These are phyloP conservation scores for Phyllotreta striolata DNA, from an alignment of 2,888 invertebrate species.

Conservation along the genomic window DNA sequence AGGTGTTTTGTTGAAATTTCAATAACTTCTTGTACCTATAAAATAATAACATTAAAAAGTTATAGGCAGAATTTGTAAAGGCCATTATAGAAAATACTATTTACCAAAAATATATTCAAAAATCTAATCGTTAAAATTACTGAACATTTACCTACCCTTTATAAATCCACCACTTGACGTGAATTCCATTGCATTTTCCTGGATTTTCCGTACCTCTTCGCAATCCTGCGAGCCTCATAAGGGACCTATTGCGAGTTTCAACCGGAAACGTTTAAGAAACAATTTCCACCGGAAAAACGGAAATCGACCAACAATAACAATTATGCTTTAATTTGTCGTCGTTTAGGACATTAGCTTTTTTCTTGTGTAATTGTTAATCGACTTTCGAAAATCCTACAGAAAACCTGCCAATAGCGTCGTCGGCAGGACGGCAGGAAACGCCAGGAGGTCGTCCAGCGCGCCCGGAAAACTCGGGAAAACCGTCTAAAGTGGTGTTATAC, in stretches of 20 bases:
- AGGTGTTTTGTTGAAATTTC: too few relatives aligned
- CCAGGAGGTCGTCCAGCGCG: slow-evolving; percentile 12
- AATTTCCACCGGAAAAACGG: slow-evolving; percentile 26
- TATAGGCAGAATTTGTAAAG: too few relatives aligned
- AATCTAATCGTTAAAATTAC: too few relatives aligned
- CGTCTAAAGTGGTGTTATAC: background rate
- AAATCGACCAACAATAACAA: slow-evolving; percentile 18
- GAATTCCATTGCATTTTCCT: too few relatives aligned
- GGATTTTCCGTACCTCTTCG: slow-evolving; percentile 2
- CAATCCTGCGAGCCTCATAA: slow-evolving; percentile 10
- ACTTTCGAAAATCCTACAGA: slow-evolving; percentile 28
- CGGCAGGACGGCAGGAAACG: slow-evolving; percentile 12
- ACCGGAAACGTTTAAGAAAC: slow-evolving; percentile 30
- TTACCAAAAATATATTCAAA: too few relatives aligned
- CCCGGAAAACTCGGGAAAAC: background rate
- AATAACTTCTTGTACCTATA: too few relatives aligned
- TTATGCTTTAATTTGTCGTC: slow-evolving; percentile 28
- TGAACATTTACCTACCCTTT: too few relatives aligned
- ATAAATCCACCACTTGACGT: too few relatives aligned
- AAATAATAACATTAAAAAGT: too few relatives aligned
- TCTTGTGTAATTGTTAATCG: slow-evolving; percentile 22
- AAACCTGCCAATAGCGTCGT: slow-evolving; percentile 33
- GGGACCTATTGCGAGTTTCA: slow-evolving; percentile 29
- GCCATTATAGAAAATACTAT: too few relatives aligned
- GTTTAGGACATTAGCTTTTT: slow-evolving; percentile 11